Evolutionary conservation across 2,888 invertebrate species (phyloP), one percentile per base, ranked within the genome.

Genomic region (Stenotaenia linearis): DNA sequence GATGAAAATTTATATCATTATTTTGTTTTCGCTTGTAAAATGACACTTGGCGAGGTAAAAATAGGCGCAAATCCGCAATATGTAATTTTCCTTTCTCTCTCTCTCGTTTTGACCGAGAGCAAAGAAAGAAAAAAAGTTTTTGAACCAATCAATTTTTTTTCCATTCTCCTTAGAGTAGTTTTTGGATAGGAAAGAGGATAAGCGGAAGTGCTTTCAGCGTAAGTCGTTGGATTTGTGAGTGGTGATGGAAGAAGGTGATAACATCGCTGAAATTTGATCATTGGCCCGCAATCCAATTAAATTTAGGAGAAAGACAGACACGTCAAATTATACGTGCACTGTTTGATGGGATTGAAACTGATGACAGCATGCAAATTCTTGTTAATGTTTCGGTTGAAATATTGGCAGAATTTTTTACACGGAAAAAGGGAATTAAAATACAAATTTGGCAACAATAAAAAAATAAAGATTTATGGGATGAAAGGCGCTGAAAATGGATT

Each of bases 261-360:
- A 56, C 56, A 56, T 56, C 56, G 56, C 21, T 56, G 56, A 56
- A 56, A 56, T 56, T 56, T 56, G 56, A 56, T 56, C 56, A 56
- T 56, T 56, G 56, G 56, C 56, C 5, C 23, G 56, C 56, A 56
- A 56, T 56, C 56, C 56, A 56, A 56, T 56, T 56, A 56, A 56
- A 56, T 56, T 21, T 56, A 21, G 7, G 56, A 23, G 10, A 0
- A 56, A 56, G 56, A 56, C 56, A 56, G 56, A 56, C 56, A 23
- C 56, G 18, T 56, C 7, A 56, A 56, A 56, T 56, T 56, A 56
- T 56, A 18, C 56, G 56, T 21, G 56, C 56, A 21, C 21, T 56
- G 56, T 23, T 56, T 56, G 56, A 56, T 56, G 23, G 56, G 56
- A 56, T 56, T 56, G 21, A 56, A 56, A 56, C 56, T n/a, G n/a